Evolutionary conservation across 2,113 vertebrate genomes (phyloP).

Genomic region (Meleagris gallopavo): DNA sequence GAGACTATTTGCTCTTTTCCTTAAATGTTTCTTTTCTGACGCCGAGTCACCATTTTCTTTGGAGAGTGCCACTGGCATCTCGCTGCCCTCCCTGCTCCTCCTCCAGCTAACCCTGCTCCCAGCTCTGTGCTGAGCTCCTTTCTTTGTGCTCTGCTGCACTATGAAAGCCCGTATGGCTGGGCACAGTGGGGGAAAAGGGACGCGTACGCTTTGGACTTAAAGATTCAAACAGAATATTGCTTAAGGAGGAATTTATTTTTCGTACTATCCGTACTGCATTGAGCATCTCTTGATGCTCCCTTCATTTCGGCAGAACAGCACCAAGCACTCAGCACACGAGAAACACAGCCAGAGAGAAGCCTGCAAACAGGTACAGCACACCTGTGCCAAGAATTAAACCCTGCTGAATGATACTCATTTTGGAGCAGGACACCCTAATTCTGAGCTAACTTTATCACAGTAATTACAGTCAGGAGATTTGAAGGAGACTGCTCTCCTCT

Average conservation of each 20-base stretch:
- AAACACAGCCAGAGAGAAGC: not conserved
- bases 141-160: not conserved
- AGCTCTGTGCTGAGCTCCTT: not conserved
- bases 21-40: not conserved
- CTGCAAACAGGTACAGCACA: not conserved
- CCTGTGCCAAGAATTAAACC: not conserved
- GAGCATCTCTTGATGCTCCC: not conserved
- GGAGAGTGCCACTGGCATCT: not conserved
- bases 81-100: not conserved
- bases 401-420: fast-evolving
- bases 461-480: not conserved
- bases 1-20: not conserved
- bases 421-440: not conserved
- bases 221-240: not conserved
- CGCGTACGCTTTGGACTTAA: not conserved
- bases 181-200: not conserved
- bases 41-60: not conserved
- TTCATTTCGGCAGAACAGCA: slow-evolving; percentile 6
- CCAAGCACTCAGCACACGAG: not conserved
- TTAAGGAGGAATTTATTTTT: slow-evolving; percentile 38
- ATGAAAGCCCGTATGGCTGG: not conserved
- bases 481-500: not conserved
- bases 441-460: not conserved
- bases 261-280: not conserved
- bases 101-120: not conserved